These are phyloP conservation scores for Pempheris klunzingeri DNA, from an alignment of 2,797 vertebrate genomes.

Conservation along the genomic window DNA sequence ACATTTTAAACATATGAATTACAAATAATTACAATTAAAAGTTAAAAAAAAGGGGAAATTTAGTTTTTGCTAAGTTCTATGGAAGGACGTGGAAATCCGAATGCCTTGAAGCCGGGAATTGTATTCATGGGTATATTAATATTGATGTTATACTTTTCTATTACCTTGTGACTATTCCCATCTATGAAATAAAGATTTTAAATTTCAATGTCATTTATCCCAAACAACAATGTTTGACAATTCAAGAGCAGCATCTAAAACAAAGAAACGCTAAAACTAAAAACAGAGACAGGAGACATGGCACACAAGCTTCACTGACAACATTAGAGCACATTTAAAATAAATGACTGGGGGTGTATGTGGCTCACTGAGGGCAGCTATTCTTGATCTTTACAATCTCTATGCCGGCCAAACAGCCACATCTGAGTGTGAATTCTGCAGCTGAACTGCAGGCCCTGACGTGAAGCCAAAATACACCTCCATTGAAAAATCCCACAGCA, in stretches of 20 bases:
- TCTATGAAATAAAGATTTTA: neutral
- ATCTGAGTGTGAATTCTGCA: constrained; percentile 23
- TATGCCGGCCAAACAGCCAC: constrained; percentile 51
- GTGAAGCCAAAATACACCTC: constrained; percentile 69
- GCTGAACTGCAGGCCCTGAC: constrained; percentile 23
- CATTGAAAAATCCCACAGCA: constrained; percentile 66
- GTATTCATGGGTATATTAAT: too few species aligned
- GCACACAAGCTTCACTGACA: constrained; percentile 68
- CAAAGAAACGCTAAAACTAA: constrained; percentile 37
- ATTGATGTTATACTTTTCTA: too few species aligned
- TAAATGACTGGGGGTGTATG: constrained; percentile 71
- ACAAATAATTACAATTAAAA: neutral
- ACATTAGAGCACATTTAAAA: constrained; percentile 74
- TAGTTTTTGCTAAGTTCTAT: neutral
- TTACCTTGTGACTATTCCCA: too few species aligned
- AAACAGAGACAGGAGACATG: constrained; percentile 65
- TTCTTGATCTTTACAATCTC: constrained; percentile 38
- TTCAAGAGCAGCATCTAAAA: constrained; percentile 29
- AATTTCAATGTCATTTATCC: constrained; percentile 8
- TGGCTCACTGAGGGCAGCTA: constrained; percentile 44
- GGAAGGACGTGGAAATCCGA: neutral
- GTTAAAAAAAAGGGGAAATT: neutral
- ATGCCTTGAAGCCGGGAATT: neutral
- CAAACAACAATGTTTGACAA: constrained; percentile 27
- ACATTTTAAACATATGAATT: neutral